Evolutionary conservation across 2,888 invertebrate genomes (phyloP).

Genomic region (Drosophila borealis): DNA sequence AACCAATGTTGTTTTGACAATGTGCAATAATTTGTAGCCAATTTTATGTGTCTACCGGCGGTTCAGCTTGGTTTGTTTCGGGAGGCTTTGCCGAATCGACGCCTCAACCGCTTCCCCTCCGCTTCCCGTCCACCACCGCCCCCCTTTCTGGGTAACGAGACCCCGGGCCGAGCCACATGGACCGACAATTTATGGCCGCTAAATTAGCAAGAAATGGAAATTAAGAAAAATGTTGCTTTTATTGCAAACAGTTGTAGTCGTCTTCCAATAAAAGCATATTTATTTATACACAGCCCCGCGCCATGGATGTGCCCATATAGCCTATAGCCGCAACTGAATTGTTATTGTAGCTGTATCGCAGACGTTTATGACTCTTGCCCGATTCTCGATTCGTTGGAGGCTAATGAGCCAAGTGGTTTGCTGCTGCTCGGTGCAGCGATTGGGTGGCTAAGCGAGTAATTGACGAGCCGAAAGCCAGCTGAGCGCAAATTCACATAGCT

Average conservation of each 20-base stretch:
- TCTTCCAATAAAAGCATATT: conserved; percentile 79
- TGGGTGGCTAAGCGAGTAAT: conserved; percentile 48
- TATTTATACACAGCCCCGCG: conserved; percentile 62
- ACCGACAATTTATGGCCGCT: conserved; percentile 76
- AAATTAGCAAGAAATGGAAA: conserved; percentile 81
- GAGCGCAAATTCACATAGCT: conserved; percentile 7
- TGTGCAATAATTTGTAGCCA: conserved; percentile 82
- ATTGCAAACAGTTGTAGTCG: conserved; percentile 81
- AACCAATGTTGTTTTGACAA: conserved; percentile 84
- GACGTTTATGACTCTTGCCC: conserved; percentile 65
- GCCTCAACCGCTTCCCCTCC: neutral
- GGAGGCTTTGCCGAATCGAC: conserved; percentile 1
- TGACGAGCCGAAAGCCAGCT: conserved; percentile 34
- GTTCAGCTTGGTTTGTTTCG: conserved; percentile 72
- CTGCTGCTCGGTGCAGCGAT: conserved; percentile 49
- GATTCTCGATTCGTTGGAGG: conserved; percentile 67
- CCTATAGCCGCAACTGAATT: conserved; percentile 44
- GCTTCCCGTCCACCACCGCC: neutral
- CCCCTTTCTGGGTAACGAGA: conserved; percentile 40
- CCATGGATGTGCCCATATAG: conserved; percentile 25
- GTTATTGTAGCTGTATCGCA: conserved; percentile 62
- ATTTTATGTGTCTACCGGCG: conserved; percentile 78
- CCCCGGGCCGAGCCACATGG: conserved; percentile 66
- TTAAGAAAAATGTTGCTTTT: conserved; percentile 80
- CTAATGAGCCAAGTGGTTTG: conserved; percentile 72